phyloP scores from a whole-genome alignment of 53 echinoderm and acorn worm genomes.

The Luidia sarsii region DNA sequence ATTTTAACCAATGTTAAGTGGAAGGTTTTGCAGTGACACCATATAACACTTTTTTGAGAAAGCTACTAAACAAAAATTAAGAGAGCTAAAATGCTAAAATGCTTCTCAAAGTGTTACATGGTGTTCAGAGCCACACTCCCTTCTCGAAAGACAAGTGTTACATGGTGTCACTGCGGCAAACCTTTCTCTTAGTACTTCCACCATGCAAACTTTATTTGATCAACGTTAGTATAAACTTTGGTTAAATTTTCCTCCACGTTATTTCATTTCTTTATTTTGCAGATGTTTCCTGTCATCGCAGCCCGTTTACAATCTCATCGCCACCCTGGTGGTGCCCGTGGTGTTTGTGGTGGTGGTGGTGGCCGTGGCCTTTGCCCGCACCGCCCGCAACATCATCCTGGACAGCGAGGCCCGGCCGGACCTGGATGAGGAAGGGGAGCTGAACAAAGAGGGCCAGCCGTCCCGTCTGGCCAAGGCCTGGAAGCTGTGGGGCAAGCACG shows the following conservation, averaged over 20 bases:
- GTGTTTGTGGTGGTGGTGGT: slow-evolving; percentile 1
- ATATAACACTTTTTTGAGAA: too few relatives aligned
- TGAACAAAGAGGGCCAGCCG: neutral
- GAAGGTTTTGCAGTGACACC: too few relatives aligned
- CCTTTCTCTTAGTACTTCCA: too few relatives aligned
- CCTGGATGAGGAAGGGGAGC: slow-evolving; percentile 1
- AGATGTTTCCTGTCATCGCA: slow-evolving; percentile 53
- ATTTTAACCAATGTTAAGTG: too few relatives aligned
- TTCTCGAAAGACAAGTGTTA: too few relatives aligned
- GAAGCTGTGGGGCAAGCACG: slow-evolving; percentile 18
- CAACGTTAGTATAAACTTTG: neutral
- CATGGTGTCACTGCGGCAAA: too few relatives aligned
- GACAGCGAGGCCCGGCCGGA: slow-evolving; percentile 4
- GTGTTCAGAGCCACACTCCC: too few relatives aligned
- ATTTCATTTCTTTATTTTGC: neutral
- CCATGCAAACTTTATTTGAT: too few relatives aligned
- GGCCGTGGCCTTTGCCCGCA: slow-evolving; percentile 8
- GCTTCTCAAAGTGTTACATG: too few relatives aligned
- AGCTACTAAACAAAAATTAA: neutral
- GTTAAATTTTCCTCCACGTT: neutral
- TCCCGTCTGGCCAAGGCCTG: neutral
- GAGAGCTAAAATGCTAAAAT: neutral
- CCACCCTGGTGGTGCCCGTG: slow-evolving; percentile 20
- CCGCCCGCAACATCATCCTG: slow-evolving; percentile 30
- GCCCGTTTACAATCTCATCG: slow-evolving; percentile 42